phyloP scores from a whole-genome alignment of 64 coral and sea anemone genomes.

The Platygyra sinensis region DNA sequence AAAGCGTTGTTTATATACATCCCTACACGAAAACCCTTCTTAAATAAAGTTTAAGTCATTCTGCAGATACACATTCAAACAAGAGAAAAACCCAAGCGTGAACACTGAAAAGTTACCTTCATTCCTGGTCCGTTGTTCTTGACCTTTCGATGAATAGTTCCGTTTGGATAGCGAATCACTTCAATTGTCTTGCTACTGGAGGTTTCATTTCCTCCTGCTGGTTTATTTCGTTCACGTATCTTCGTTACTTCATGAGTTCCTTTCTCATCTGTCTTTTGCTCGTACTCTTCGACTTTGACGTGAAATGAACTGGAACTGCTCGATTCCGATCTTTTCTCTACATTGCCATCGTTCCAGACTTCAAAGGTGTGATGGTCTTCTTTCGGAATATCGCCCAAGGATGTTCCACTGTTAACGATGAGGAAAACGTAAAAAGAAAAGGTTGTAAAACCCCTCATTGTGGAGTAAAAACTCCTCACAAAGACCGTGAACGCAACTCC shows the following conservation, averaged over 20 bases:
- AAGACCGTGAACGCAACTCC: neutral
- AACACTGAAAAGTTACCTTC: neutral
- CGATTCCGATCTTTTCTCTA: conserved; percentile 7
- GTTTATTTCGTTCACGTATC: conserved; percentile 15
- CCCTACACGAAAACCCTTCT: too few species aligned
- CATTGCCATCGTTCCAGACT: neutral
- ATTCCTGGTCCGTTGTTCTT: conserved; percentile 13
- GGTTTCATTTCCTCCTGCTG: conserved; percentile 14
- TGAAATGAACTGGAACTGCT: conserved; percentile 6
- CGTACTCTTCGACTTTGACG: conserved; percentile 22
- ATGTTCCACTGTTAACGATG: neutral
- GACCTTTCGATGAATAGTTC: conserved; percentile 33
- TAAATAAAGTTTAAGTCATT: too few species aligned
- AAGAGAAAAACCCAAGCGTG: neutral
- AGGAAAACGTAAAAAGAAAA: neutral
- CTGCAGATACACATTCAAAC: neutral
- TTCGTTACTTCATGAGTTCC: conserved; percentile 37
- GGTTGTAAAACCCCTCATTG: conserved; percentile 6
- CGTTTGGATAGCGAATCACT: conserved; percentile 31
- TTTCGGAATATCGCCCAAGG: neutral
- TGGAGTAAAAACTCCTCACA: neutral
- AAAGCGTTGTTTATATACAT: too few species aligned
- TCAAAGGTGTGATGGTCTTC: neutral
- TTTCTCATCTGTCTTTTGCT: conserved; percentile 19
- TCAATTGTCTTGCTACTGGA: conserved; percentile 24